Base-by-base conservation (phyloP, 2,888 invertebrate genomes). In the Sisyra nigra region DNA sequence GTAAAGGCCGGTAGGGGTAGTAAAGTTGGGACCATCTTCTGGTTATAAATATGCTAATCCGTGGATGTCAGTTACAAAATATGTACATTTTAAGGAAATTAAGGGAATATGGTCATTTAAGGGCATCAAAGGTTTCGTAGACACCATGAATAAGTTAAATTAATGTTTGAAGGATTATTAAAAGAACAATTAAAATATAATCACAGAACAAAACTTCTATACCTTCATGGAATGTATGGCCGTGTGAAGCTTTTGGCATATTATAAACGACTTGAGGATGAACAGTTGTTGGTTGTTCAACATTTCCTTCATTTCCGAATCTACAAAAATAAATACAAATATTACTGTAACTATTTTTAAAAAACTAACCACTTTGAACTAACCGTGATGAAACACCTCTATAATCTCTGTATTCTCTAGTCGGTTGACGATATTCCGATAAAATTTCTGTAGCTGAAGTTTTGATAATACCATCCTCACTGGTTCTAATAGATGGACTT, bases 191-290 rank as follows among this genome's bases (percentile, higher is more conserved):
- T n/a, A n/a, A n/a, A n/a, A n/a, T n/a, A n/a, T n/a, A n/a, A n/a
- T n/a, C n/a, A n/a, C n/a, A n/a, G n/a, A 7, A 5, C 3, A 33
- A 34, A 34, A n/a, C n/a, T n/a, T 38, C n/a, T 19, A n/a, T 19
- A 43, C 43, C 31, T 43, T 43, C 37, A 31, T 43, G 43, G n/a
- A 29, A 34, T 55, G 58, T 36, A 56, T 56, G 50, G 48, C 56
- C 51, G 32, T 48, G 48, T 32, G 53, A 55, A 32, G 55, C 59
- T 54, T 69, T 70, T 14, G 72, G 72, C 60, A 73, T 72, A 51
- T 72, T 69, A 53, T 66, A 73, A 11, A 69, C 70, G 45, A 71
- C 66, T 60, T 71, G 66, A 1, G 72, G 72, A 57, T 73, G 69
- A 18, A 72, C 62, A 4, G 68, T 69, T 15, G 69, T 66, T 37